Evolutionary conservation across 2,797 vertebrate genomes (phyloP).

Genomic region (Diplodus puntazzo): DNA sequence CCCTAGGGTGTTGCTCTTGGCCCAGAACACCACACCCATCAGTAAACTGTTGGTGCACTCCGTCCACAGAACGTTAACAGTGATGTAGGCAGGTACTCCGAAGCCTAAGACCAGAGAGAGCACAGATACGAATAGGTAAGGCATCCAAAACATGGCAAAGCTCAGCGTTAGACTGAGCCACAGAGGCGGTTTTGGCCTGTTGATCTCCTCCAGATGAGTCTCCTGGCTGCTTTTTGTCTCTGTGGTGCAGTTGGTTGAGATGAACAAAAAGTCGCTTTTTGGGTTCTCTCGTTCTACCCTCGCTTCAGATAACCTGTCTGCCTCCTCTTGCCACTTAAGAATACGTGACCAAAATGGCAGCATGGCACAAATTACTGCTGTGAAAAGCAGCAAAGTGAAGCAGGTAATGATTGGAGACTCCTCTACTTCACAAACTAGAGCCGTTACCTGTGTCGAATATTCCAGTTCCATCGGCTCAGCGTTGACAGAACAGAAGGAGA

Average conservation of each 20-base stretch:
- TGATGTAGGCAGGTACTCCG: slow-evolving; percentile 75
- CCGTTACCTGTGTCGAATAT: neutral
- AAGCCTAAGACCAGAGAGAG: slow-evolving; percentile 48
- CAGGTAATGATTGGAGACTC: slow-evolving; percentile 47
- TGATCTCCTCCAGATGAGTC: neutral
- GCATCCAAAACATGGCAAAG: slow-evolving; percentile 77
- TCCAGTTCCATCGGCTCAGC: slow-evolving; percentile 23
- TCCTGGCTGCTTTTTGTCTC: slow-evolving; percentile 8
- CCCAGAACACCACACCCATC: slow-evolving; percentile 73
- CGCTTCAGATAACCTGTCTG: slow-evolving; percentile 38
- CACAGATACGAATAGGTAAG: slow-evolving; percentile 70
- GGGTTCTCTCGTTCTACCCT: slow-evolving; percentile 22
- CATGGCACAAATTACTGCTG: slow-evolving; percentile 27
- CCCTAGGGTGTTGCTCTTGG: slow-evolving; percentile 47
- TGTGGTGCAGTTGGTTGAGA: rapidly evolving
- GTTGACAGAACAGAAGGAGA: slow-evolving; percentile 37
- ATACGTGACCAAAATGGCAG: slow-evolving; percentile 66
- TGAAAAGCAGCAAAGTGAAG: slow-evolving; percentile 47
- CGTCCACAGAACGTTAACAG: slow-evolving; percentile 82
- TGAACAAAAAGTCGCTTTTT: slow-evolving; percentile 51
- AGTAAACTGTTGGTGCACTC: slow-evolving; percentile 82
- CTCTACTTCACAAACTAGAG: slow-evolving; percentile 68
- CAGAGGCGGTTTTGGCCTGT: slow-evolving; percentile 52
- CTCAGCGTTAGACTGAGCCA: slow-evolving; percentile 73
- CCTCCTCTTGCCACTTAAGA: slow-evolving; percentile 62